A percentile compares a stretch with the other conserved stretches of the same genome.
Evolutionary conservation across 2,113 vertebrate species (phyloP).

Genomic region (Pomatorhinus ruficollis): DNA sequence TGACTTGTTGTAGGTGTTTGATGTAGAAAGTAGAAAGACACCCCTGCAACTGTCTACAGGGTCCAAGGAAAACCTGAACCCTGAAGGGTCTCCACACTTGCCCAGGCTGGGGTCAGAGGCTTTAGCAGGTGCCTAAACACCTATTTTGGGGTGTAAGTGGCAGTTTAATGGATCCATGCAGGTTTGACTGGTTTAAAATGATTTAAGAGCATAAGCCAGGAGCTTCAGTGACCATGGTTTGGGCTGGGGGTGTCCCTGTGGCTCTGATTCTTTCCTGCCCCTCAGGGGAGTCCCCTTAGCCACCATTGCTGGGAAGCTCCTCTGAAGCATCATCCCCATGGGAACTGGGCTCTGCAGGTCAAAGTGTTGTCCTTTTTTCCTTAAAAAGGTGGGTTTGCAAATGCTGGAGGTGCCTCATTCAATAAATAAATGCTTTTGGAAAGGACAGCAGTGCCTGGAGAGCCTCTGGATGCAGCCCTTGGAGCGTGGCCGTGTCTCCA

Average conservation of each 20-base stretch:
- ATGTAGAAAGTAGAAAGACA: background rate
- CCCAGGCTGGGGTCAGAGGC: background rate
- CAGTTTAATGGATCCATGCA: background rate
- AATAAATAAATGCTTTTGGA: background rate
- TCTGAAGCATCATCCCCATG: accelerated
- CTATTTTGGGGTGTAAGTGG: background rate
- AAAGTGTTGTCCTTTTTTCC: background rate
- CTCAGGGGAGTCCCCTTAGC: background rate
- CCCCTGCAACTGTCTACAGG: background rate
- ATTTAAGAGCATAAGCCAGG: accelerated
- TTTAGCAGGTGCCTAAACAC: background rate
- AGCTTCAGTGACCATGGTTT: background rate
- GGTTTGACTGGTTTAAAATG: background rate
- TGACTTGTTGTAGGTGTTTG: background rate
- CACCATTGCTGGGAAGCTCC: background rate
- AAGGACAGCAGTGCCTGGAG: background rate
- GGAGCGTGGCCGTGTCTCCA: background rate
- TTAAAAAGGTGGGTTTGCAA: background rate
- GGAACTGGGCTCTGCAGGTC: background rate
- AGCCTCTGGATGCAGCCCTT: background rate
- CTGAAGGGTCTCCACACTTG: background rate
- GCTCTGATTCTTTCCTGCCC: background rate
- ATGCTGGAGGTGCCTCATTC: accelerated
- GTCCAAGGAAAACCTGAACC: background rate
- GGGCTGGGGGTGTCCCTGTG: background rate